Evolutionary conservation across 2,888 invertebrate species (phyloP), one percentile per base, ranked within the genome.

Genomic region (Mesorhabditis spiculigera): DNA sequence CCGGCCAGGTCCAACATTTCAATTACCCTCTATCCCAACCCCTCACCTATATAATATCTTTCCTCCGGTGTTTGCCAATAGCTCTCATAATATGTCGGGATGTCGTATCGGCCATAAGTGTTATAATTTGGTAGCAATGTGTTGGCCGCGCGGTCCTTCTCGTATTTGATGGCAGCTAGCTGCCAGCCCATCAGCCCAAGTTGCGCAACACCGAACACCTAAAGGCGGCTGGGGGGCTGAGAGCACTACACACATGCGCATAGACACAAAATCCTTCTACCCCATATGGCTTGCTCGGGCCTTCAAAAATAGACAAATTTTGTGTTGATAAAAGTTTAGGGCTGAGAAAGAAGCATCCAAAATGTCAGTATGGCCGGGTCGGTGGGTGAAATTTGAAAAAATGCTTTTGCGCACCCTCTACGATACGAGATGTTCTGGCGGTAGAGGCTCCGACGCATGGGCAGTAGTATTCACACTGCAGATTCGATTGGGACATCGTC

Each of bases 101-200:
- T 69, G 69, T 85, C 85, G 72, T 79, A 82, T 43, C 78, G 70
- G 6, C 83, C 84, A 69, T 85, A 84, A 6, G 83, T 82, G 71
- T 84, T 83, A 72, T 84, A 84, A 70, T 82, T 82, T 10, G 84
- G 84, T 63, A 84, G 68, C 45, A 84, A 73, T n/a, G 81, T 82
- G 71, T 84, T 84, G 41, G 82, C 84, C 4, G 84, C 84, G 61
- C 83, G 78, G 70, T 84, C 84, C 70, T 80, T 77, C 69, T 84
- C 83, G 71, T 84, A 85, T 68, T 83, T 82, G 69, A 85, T 82
- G 65, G 83, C 84, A 67, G 82, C 82, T 82, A 86, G 83, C 74
- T 85, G 85, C 85, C 85, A 86, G 68, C 85, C 86, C 77, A 83
- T 86, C 42, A 85, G 77, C 69, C 81, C 83, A 43, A 85, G 71